Conservation (phyloP, 2,797 vertebrate species). For the Phataginus tetradactyla region DNA sequence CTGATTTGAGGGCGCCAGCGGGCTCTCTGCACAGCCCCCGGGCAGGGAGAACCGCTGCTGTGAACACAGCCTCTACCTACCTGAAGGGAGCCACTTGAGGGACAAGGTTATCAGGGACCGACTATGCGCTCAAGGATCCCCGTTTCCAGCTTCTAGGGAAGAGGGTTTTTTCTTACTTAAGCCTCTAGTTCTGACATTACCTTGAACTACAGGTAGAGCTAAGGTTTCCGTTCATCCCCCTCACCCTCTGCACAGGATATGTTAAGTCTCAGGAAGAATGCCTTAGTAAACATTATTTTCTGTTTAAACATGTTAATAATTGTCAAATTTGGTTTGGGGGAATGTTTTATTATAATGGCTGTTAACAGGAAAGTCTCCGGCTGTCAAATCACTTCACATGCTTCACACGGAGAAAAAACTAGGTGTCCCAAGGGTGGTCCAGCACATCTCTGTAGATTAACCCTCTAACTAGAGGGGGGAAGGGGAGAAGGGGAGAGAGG, state of each 20-base stretch:
- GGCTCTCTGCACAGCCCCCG: neutral
- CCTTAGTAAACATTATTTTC: conserved; percentile 76
- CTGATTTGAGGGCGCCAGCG: neutral
- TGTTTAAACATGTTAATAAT: conserved; percentile 83
- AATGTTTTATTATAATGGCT: conserved; percentile 76
- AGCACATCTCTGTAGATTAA: neutral
- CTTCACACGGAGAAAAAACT: conserved; percentile 57
- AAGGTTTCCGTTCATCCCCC: conserved; percentile 60
- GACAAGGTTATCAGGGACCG: neutral
- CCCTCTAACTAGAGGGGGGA: neutral
- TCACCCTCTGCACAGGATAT: conserved; percentile 64
- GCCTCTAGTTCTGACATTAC: conserved; percentile 59
- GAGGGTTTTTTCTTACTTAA: neutral
- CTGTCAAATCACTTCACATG: conserved; percentile 62
- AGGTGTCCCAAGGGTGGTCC: conserved; percentile 33
- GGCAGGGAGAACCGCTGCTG: neutral
- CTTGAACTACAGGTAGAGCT: conserved; percentile 68
- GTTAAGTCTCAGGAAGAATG: conserved; percentile 78
- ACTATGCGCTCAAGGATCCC: neutral
- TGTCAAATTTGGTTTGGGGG: conserved; percentile 76
- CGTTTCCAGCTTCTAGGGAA: conserved; percentile 12
- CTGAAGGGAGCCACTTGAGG: neutral
- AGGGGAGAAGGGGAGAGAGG: neutral
- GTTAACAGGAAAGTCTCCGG: conserved; percentile 75
- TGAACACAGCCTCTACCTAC: neutral